These are phyloP conservation scores for Falco rusticolus DNA, from an alignment of 2,797 vertebrate species.

Conservation along the genomic window DNA sequence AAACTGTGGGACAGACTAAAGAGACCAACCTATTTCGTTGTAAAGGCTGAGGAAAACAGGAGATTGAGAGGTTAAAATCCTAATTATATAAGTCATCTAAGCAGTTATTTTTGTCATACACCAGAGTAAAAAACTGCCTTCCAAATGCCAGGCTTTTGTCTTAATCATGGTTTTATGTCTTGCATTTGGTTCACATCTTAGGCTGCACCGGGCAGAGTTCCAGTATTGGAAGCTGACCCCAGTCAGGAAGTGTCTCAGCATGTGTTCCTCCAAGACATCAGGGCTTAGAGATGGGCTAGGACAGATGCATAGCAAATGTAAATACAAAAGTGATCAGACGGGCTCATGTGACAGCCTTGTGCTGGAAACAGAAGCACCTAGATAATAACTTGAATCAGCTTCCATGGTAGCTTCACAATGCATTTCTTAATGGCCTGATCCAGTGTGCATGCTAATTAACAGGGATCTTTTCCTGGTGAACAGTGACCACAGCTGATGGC, in stretches of 20 bases:
- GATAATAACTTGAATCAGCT: neutral
- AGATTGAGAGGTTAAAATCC: neutral
- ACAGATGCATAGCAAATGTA: slow-evolving; percentile 50
- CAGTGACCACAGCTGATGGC: neutral
- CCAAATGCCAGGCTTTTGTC: neutral
- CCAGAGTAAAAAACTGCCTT: neutral
- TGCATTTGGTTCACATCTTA: slow-evolving; percentile 12
- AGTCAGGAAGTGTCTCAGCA: slow-evolving; percentile 16
- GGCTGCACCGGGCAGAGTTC: neutral
- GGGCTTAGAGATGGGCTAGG: neutral
- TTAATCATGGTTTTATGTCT: neutral
- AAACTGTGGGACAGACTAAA: neutral
- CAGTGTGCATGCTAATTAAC: neutral
- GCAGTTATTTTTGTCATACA: neutral
- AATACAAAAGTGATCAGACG: neutral
- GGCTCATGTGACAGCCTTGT: neutral
- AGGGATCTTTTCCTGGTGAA: neutral
- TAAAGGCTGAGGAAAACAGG: neutral
- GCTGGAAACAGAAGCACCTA: neutral
- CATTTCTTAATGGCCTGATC: neutral
- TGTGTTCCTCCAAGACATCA: neutral
- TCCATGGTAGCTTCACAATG: neutral
- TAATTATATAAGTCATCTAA: neutral
- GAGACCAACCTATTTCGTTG: neutral
- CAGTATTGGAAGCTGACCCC: neutral